phyloP scores from a whole-genome alignment of 2,888 invertebrate species.

The Diarsia rubi region DNA sequence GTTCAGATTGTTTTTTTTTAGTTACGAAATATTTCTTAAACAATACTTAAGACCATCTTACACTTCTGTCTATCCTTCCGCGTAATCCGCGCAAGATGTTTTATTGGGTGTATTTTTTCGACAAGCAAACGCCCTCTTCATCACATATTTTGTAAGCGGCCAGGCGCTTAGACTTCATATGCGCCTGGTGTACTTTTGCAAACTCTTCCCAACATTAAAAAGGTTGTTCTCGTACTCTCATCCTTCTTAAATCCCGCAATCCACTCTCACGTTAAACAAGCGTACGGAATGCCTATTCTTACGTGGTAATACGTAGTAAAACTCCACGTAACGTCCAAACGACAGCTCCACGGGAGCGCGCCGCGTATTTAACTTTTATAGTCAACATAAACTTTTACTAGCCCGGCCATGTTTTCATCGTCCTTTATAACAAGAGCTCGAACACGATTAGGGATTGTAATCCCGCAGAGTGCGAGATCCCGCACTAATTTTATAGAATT shows the following conservation, averaged over 20 bases:
- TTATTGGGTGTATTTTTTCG: background rate
- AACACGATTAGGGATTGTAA: background rate
- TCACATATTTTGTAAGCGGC: background rate
- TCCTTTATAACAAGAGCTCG: conserved; percentile 40
- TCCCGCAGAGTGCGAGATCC: too few species aligned
- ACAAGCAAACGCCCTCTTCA: background rate
- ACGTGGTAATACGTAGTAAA: conserved; percentile 49
- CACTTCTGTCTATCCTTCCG: background rate
- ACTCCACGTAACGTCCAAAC: conserved; percentile 32
- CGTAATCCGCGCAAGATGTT: background rate
- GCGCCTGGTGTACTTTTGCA: background rate
- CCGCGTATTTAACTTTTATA: conserved; percentile 64
- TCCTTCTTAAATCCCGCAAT: conserved; percentile 16
- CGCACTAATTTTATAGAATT: too few species aligned
- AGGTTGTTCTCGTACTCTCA: background rate
- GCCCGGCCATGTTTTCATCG: conserved; percentile 42
- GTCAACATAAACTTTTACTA: conserved; percentile 65
- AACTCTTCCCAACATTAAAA: background rate
- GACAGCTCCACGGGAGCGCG: conserved; percentile 55
- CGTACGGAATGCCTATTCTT: conserved; percentile 37
- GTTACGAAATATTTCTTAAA: background rate
- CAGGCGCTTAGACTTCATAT: conserved; percentile 1
- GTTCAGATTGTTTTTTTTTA: background rate
- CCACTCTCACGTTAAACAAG: conserved; percentile 30
- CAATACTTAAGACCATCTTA: background rate